These are phyloP conservation scores for Cydia amplana DNA, from an alignment of 1,140 invertebrate species.

Conservation along the genomic window DNA sequence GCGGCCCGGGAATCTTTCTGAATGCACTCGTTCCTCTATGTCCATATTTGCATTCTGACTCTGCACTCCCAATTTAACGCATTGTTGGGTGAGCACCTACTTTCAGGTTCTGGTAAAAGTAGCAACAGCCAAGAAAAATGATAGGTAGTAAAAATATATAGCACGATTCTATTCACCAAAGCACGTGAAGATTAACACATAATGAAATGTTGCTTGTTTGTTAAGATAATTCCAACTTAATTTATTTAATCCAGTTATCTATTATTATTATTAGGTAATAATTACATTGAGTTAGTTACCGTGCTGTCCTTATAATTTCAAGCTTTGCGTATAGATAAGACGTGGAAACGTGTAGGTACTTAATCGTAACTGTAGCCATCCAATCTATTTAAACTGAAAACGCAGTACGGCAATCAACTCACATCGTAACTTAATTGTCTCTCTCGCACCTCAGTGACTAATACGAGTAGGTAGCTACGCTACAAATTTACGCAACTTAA, in stretches of 20 bases:
- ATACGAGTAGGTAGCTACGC: neutral
- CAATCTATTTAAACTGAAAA: neutral
- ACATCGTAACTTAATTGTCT: neutral
- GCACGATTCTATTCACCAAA: too few relatives aligned
- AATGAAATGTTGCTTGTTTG: too few relatives aligned
- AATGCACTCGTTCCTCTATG: constrained; percentile 47
- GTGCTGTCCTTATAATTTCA: too few relatives aligned
- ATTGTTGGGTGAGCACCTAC: constrained; percentile 48
- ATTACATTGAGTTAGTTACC: too few relatives aligned
- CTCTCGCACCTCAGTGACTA: neutral
- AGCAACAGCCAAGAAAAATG: neutral
- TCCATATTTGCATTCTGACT: constrained; percentile 50
- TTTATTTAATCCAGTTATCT: too few relatives aligned
- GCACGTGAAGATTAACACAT: too few relatives aligned
- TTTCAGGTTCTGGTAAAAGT: neutral
- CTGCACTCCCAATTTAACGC: constrained; percentile 51
- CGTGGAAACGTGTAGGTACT: too few relatives aligned
- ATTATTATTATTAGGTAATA: too few relatives aligned
- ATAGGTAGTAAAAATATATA: too few relatives aligned
- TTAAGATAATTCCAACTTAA: too few relatives aligned
- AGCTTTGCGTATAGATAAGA: too few relatives aligned
- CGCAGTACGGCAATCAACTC: neutral
- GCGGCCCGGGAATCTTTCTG: constrained; percentile 37
- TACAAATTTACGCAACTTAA: too few relatives aligned
- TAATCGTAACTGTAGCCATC: neutral